phyloP scores from a whole-genome alignment of 2,113 vertebrate genomes.

The Strix aluco region DNA sequence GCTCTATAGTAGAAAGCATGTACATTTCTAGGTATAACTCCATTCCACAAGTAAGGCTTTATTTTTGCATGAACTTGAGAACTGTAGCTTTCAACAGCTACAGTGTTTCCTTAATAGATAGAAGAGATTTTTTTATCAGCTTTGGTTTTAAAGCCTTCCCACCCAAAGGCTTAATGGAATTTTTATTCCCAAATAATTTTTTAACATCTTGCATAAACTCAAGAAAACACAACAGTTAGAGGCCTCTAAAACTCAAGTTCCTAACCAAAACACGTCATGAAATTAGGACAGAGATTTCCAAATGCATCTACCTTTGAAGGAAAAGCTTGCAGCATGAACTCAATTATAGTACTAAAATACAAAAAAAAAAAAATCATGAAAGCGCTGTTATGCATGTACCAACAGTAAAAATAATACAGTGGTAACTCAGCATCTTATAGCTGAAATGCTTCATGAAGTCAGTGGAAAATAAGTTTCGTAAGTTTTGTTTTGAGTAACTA shows the following conservation, averaged over 20 bases:
- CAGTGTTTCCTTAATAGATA: background rate
- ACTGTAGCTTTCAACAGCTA: background rate
- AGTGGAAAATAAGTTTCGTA: background rate
- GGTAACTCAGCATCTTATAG: background rate
- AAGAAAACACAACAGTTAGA: background rate
- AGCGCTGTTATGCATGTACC: background rate
- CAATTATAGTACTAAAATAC: background rate
- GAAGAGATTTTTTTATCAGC: background rate
- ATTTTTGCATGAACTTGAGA: background rate
- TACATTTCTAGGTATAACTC: background rate
- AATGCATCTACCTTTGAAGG: background rate
- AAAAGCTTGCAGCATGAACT: background rate
- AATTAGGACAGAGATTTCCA: background rate
- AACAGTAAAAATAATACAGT: background rate
- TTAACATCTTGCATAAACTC: background rate
- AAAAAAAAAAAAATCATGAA: background rate
- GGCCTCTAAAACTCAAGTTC: background rate
- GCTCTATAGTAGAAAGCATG: background rate
- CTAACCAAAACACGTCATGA: background rate
- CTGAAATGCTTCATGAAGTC: background rate
- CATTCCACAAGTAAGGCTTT: background rate
- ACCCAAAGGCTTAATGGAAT: background rate
- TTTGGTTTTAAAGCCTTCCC: background rate
- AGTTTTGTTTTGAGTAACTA: background rate
- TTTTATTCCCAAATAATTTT: background rate